Evolutionary conservation across 2,113 vertebrate species (phyloP).

Genomic region (Lycaon pictus): DNA sequence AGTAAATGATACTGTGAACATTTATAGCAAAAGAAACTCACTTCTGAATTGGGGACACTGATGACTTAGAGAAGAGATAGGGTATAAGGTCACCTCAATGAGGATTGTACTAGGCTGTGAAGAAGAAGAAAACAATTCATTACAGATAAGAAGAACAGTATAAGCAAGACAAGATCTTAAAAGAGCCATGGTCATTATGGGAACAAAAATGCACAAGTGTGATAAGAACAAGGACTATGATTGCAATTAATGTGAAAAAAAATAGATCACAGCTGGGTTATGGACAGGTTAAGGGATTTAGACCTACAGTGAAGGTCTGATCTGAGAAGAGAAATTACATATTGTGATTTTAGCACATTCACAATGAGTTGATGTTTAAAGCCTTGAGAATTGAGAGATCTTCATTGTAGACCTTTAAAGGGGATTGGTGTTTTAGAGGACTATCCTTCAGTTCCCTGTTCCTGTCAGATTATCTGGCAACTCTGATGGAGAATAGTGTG

Average conservation of each 20-base stretch:
- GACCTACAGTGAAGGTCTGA: neutral
- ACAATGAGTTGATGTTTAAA: neutral
- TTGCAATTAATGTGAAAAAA: conserved; percentile 47
- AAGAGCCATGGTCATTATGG: conserved; percentile 29
- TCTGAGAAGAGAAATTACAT: neutral
- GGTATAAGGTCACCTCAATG: neutral
- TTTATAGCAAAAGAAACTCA: conserved; percentile 37
- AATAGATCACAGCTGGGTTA: neutral
- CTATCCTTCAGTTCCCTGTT: neutral
- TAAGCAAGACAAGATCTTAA: conserved; percentile 61
- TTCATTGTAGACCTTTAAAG: neutral
- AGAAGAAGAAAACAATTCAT: conserved; percentile 52
- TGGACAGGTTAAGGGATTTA: neutral
- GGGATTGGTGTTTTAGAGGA: neutral
- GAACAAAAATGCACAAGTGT: conserved; percentile 50
- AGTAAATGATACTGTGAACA: neutral
- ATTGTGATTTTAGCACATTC: conserved; percentile 8
- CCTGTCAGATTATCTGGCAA: neutral
- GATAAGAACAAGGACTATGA: conserved; percentile 46
- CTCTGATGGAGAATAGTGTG: neutral
- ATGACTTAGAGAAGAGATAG: neutral
- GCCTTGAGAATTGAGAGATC: neutral
- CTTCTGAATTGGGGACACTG: neutral
- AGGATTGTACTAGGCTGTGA: neutral
- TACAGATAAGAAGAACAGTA: conserved; percentile 57